A percentile compares a stretch with the other conserved stretches of the same genome.
These are phyloP conservation scores for Tolmerus cingulatus DNA, from an alignment of 2,888 invertebrate genomes.

Conservation along the genomic window DNA sequence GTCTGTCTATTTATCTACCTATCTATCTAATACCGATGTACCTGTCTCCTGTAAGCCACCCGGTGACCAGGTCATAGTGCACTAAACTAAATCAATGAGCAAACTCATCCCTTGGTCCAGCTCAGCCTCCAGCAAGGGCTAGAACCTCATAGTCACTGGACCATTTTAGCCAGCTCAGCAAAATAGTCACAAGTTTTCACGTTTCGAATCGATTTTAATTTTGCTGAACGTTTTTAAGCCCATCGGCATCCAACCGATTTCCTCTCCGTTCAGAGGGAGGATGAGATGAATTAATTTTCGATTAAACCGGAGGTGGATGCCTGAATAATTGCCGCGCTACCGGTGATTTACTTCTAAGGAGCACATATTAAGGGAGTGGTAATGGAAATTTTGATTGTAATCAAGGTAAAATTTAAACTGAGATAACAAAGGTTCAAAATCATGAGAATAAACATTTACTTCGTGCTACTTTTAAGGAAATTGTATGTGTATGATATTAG, in stretches of 20 bases:
- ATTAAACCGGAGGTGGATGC: background rate
- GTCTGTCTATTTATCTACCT: background rate
- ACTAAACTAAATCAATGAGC: slow-evolving; percentile 7
- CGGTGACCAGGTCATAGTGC: background rate
- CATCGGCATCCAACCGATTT: background rate
- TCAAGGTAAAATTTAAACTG: background rate
- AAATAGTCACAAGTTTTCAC: slow-evolving; percentile 34
- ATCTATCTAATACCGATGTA: background rate
- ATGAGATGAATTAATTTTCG: background rate
- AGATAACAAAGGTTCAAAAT: background rate
- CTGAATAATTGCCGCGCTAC: background rate
- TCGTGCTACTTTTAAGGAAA: background rate
- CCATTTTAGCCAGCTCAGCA: background rate
- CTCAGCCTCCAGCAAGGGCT: background rate
- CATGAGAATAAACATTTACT: background rate
- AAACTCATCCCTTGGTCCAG: background rate
- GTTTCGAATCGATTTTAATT: slow-evolving; percentile 32
- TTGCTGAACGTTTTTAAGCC: background rate
- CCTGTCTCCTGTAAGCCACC: background rate
- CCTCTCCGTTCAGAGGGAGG: background rate
- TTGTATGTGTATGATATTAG: background rate
- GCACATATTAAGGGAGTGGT: background rate
- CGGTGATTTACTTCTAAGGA: background rate
- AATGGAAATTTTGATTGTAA: slow-evolving; percentile 11
- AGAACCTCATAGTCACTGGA: background rate